Percentiles rank a stretch among this genome's conserved stretches.
Conservation (phyloP, 2,797 vertebrate genomes). For the Mico argentatus region DNA sequence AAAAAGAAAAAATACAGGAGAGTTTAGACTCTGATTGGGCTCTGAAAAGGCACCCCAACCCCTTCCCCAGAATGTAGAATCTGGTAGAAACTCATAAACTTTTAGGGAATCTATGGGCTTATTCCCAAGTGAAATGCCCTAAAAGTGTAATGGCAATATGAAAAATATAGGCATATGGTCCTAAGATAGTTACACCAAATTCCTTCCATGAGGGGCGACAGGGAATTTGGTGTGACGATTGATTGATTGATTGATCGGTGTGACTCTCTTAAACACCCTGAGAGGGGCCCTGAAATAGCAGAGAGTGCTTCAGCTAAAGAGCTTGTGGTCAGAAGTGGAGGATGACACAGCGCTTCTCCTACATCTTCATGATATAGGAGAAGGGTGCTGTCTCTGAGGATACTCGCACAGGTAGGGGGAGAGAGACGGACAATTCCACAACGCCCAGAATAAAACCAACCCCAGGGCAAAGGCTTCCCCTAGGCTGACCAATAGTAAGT, state of each 20-base stretch:
- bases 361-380: too few relatives aligned
- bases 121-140: background rate
- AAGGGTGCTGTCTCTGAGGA: background rate
- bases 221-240: background rate
- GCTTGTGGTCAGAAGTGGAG: background rate
- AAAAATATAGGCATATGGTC: background rate
- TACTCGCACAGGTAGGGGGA: too few relatives aligned
- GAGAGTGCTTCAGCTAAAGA: background rate
- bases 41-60: background rate
- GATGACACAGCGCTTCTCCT: too few relatives aligned
- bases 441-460: background rate
- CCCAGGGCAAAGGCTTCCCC: background rate
- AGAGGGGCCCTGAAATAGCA: background rate
- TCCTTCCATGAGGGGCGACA: background rate
- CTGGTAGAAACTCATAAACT: background rate
- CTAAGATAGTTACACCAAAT: background rate
- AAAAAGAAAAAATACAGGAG: fast-evolving
- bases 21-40: background rate
- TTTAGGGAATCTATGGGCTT: background rate
- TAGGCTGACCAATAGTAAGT: background rate
- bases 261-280: background rate
- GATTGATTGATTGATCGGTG: too few relatives aligned
- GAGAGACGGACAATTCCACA: too few relatives aligned
- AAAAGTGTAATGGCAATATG: background rate
- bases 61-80: background rate